Percentiles rank a stretch among this genome's conserved stretches.
phyloP scores from a whole-genome alignment of 2,888 invertebrate genomes.

The Parnassius orleans region DNA sequence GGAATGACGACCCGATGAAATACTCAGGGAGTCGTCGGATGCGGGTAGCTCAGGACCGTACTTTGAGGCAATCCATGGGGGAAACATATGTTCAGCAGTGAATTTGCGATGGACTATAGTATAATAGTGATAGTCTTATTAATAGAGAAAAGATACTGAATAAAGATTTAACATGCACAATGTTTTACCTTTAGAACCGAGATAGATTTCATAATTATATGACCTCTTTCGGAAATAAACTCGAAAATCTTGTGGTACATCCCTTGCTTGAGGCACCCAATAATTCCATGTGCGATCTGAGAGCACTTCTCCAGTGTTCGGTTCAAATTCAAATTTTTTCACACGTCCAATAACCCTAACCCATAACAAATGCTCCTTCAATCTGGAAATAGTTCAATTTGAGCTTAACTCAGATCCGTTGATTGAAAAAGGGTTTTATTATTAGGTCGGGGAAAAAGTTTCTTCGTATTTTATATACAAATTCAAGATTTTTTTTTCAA shows the following conservation, averaged over 20 bases:
- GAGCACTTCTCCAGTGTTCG: conserved; percentile 78
- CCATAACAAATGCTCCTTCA: conserved; percentile 86
- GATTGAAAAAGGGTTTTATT: no score
- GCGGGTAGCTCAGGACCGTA: not conserved
- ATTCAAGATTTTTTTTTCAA: no score
- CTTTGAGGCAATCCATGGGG: not conserved
- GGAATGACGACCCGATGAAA: no score
- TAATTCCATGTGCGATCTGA: conserved; percentile 87
- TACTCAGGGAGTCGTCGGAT: no score
- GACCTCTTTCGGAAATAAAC: conserved; percentile 81
- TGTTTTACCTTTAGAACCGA: conserved; percentile 83
- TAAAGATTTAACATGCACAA: no score
- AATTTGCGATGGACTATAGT: not conserved
- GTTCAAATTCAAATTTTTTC: conserved; percentile 82
- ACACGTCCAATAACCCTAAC: conserved; percentile 82
- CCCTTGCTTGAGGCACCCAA: conserved; percentile 83
- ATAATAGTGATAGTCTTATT: not conserved
- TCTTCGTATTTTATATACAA: no score
- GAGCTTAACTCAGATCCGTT: no score
- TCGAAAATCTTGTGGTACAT: conserved; percentile 84
- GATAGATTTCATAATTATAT: conserved; percentile 80
- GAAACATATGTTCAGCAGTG: not conserved
- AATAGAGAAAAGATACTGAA: no score
- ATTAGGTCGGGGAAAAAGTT: no score
- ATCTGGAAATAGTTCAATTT: conserved; percentile 46